Evolutionary conservation across 2,113 vertebrate species (phyloP).

Genomic region (Aegotheles bennettii): DNA sequence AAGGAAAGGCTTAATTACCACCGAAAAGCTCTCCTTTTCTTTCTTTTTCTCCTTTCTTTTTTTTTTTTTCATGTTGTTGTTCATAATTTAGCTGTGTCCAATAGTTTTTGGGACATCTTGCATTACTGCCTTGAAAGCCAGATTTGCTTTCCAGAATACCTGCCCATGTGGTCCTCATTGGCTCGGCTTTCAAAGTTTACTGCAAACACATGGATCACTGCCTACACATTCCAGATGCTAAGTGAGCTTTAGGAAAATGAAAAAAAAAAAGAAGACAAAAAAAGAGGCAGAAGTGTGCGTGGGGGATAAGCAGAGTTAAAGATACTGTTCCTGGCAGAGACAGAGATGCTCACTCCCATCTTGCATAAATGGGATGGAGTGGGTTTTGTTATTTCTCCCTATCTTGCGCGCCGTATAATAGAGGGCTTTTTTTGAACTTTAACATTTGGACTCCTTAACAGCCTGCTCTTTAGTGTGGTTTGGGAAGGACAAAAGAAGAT

Average conservation of each 20-base stretch:
- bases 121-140: neutral
- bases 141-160: neutral
- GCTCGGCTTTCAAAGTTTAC: slow-evolving; percentile 36
- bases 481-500: slow-evolving; percentile 73
- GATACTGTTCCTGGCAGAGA: neutral
- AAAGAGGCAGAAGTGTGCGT: neutral
- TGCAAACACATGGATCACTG: slow-evolving; percentile 50
- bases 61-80: neutral
- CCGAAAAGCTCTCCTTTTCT: neutral
- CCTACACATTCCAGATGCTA: slow-evolving; percentile 57
- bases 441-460: slow-evolving; percentile 56
- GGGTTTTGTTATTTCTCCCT: neutral
- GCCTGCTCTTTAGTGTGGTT: slow-evolving; percentile 64
- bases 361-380: neutral
- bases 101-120: neutral
- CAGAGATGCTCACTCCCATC: neutral
- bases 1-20: slow-evolving; percentile 45
- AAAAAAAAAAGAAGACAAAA: neutral
- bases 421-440: slow-evolving; percentile 58
- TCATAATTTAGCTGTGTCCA: neutral
- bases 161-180: slow-evolving; percentile 47
- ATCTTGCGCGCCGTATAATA: neutral
- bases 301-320: neutral
- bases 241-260: neutral
- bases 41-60: neutral